These are phyloP conservation scores for Thaleichthys pacificus DNA, from an alignment of 2,797 vertebrate species.

Conservation along the genomic window DNA sequence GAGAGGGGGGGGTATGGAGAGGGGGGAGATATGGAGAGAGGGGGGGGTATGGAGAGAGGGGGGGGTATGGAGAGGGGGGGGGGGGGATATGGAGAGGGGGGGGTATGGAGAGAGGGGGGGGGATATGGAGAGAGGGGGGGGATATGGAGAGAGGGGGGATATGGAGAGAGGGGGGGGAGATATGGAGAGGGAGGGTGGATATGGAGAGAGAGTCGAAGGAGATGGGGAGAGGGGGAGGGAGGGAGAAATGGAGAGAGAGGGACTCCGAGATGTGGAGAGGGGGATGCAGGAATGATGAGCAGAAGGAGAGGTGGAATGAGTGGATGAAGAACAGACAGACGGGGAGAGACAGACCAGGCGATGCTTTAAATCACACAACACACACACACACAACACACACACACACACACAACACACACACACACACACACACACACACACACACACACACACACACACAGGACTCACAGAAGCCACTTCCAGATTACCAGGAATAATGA, in stretches of 20 bases:
- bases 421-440: no score
- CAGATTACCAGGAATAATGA: constrained; percentile 53
- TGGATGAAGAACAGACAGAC: background rate
- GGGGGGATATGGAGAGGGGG: constrained; percentile 26
- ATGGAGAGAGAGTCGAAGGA: no score
- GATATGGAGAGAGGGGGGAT: no score
- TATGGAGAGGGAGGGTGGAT: no score
- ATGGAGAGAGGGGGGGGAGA: no score
- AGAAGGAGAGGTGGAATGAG: background rate
- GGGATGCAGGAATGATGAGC: background rate
- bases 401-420: constrained; percentile 53
- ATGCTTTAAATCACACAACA: constrained; percentile 34
- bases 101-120: no score
- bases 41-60: no score
- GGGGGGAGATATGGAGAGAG: no score
- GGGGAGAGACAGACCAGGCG: background rate
- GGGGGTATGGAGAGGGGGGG: no score
- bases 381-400: constrained; percentile 59
- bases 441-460: constrained; percentile 52
- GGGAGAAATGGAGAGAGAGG: constrained; percentile 35
- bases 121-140: no score
- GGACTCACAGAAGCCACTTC: constrained; percentile 18
- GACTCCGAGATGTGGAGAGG: constrained; percentile 4
- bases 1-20: no score
- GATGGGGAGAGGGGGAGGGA: no score